Conservation (phyloP, 2,797 vertebrate genomes). For the Anas bahamensis region DNA sequence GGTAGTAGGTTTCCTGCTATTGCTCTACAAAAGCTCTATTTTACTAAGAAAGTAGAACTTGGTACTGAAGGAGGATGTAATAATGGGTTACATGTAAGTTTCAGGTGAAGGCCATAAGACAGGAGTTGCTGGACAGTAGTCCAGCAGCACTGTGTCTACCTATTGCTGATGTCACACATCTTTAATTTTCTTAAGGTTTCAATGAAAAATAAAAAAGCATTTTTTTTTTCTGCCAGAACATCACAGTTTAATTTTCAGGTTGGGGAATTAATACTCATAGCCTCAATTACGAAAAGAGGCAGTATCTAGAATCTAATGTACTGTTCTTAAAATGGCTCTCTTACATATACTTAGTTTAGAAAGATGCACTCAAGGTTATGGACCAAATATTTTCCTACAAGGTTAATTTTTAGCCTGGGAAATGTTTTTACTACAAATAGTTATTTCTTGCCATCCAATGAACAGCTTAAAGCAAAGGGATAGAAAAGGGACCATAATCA, state of each 20-base stretch:
- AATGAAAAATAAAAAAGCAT: background rate
- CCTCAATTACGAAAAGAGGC: background rate
- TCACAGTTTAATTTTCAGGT: background rate
- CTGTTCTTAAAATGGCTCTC: conserved; percentile 1
- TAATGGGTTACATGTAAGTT: background rate
- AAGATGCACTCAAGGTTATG: conserved; percentile 2
- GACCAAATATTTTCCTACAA: background rate
- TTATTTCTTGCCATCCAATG: background rate
- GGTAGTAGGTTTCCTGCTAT: background rate
- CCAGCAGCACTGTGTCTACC: background rate
- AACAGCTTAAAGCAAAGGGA: background rate
- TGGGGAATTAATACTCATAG: conserved; percentile 15
- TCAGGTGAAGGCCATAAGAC: background rate
- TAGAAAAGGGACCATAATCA: background rate
- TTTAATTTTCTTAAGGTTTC: background rate
- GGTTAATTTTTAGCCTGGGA: conserved; percentile 37
- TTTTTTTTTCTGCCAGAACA: background rate
- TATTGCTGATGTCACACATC: background rate
- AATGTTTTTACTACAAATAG: background rate
- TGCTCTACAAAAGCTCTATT: background rate
- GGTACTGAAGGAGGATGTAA: background rate
- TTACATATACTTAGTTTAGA: background rate
- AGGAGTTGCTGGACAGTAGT: background rate
- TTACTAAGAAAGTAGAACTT: background rate
- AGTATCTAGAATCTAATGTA: background rate